phyloP scores from a whole-genome alignment of 1,140 invertebrate species.

The Chlorops oryzae region DNA sequence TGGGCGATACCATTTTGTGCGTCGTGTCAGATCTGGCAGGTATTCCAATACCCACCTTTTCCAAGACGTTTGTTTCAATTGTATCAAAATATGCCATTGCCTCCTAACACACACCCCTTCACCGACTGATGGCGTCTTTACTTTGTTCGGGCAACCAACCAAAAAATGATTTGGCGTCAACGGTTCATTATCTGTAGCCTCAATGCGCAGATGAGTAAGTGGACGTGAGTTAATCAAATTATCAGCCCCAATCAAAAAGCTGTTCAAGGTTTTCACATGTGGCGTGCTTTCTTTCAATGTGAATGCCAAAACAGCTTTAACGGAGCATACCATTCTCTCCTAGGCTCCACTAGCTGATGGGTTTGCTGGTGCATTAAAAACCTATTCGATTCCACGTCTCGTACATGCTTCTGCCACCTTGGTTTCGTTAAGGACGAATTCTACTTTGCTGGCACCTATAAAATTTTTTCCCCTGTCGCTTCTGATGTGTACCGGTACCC shows the following conservation, averaged over 20 bases:
- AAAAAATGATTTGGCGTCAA: conserved; percentile 38
- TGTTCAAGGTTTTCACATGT: conserved; percentile 4
- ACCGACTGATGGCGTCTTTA: conserved; percentile 4
- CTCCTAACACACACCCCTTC: conserved; percentile 11
- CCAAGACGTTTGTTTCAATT: conserved; percentile 29
- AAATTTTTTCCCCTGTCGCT: conserved; percentile 46
- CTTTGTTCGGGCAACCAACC: conserved; percentile 10
- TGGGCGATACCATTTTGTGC: conserved; percentile 7
- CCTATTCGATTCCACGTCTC: conserved; percentile 19
- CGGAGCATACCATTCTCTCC: conserved; percentile 22
- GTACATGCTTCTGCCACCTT: not conserved
- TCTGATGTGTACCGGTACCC: conserved; percentile 22
- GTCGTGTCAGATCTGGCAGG: not conserved
- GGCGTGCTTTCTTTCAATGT: not conserved
- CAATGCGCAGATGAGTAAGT: conserved; percentile 30
- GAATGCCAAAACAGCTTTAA: not conserved
- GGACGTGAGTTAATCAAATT: conserved; percentile 32
- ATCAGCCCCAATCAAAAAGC: conserved; percentile 28
- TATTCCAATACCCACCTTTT: conserved; percentile 18
- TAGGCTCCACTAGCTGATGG: conserved; percentile 26
- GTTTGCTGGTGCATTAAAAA: conserved; percentile 28
- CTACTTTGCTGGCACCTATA: conserved; percentile 22
- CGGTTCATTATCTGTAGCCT: conserved; percentile 20
- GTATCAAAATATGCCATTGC: conserved; percentile 22
- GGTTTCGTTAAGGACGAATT: not conserved